Evolutionary conservation across 2,888 invertebrate species (phyloP).

Genomic region (Xylota segnis): DNA sequence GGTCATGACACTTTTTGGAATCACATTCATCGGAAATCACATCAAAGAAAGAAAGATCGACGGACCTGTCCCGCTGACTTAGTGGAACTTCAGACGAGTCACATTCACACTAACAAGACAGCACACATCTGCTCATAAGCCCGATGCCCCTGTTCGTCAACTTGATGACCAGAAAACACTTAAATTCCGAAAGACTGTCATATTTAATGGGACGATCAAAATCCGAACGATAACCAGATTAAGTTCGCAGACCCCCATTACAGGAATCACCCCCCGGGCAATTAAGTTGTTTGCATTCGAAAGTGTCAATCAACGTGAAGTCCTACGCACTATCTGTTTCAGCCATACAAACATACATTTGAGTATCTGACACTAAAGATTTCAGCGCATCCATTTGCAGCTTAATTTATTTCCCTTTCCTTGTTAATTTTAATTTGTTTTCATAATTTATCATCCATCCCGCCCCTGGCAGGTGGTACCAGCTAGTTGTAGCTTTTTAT

Average conservation of each 20-base stretch:
- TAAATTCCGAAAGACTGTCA: slow-evolving; percentile 14
- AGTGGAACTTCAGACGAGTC: background rate
- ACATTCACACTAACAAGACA: background rate
- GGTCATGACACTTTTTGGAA: too few relatives aligned
- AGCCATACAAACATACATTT: too few relatives aligned
- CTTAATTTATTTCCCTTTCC: slow-evolving; percentile 3
- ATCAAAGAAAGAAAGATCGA: background rate
- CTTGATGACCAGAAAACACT: slow-evolving; percentile 5
- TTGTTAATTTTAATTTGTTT: slow-evolving; percentile 17
- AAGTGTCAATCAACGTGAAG: slow-evolving; percentile 20
- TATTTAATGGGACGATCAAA: slow-evolving; percentile 33
- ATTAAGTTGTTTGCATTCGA: slow-evolving; percentile 27
- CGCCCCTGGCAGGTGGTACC: background rate
- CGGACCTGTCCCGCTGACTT: background rate
- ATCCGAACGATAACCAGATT: slow-evolving; percentile 8
- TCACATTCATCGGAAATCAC: too few relatives aligned
- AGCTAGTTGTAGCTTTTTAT: background rate
- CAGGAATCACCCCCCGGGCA: slow-evolving; percentile 3
- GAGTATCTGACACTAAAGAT: background rate
- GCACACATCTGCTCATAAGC: slow-evolving; percentile 18
- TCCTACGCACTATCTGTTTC: slow-evolving; percentile 32
- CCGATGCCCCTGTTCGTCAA: background rate
- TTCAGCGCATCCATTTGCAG: background rate
- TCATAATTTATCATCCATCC: slow-evolving; percentile 3
- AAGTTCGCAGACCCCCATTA: slow-evolving; percentile 24